These are phyloP conservation scores for Conus canariensis DNA, from an alignment of 2,888 invertebrate genomes.

Conservation along the genomic window DNA sequence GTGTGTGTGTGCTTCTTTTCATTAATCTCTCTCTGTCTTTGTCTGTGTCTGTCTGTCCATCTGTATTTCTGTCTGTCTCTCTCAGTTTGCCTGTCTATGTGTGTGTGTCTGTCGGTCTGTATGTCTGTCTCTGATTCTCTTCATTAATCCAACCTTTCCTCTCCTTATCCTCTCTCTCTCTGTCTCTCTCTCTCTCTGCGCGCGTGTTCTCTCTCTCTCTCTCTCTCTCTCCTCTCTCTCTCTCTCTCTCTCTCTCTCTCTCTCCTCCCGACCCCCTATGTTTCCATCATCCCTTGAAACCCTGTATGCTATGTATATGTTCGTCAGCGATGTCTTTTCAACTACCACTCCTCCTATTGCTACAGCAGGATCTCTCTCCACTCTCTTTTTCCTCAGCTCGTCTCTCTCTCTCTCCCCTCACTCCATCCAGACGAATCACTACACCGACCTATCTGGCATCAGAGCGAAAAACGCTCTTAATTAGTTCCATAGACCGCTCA, in stretches of 20 bases:
- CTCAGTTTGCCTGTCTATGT: not conserved
- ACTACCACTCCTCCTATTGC: not conserved
- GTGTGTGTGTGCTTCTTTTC: too few species aligned
- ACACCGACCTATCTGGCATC: not conserved
- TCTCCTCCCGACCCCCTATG: too few species aligned
- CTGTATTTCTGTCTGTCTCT: not conserved
- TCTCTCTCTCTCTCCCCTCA: not conserved
- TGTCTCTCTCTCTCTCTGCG: too few species aligned
- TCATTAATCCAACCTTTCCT: not conserved
- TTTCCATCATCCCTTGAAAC: too few species aligned
- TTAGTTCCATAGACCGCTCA: constrained; percentile 30
- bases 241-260: too few species aligned
- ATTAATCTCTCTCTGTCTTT: too few species aligned
- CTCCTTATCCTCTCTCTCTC: not conserved
- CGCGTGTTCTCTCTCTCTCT: too few species aligned
- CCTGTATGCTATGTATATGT: too few species aligned
- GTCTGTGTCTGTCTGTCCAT: too few species aligned
- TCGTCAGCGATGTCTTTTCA: too few species aligned
- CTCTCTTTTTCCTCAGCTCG: not conserved
- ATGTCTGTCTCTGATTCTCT: not conserved
- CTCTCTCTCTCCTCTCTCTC: too few species aligned
- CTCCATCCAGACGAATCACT: not conserved
- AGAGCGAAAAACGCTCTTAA: constrained; percentile 13
- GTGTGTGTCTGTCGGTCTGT: not conserved
- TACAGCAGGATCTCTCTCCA: not conserved